phyloP scores from a whole-genome alignment of 1,140 invertebrate genomes.

The Zaprionus taronus region DNA sequence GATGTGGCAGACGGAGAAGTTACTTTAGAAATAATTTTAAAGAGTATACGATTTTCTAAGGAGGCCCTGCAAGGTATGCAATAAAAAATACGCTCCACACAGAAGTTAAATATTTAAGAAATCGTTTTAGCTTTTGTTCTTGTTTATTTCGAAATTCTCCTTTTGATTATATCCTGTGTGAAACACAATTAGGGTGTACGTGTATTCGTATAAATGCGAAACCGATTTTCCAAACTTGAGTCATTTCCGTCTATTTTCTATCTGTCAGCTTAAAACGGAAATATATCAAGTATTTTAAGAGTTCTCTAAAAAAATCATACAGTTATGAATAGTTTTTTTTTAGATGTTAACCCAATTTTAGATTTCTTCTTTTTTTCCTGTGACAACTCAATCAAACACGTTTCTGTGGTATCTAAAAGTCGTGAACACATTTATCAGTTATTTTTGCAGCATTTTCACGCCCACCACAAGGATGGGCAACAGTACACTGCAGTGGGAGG shows the following conservation, averaged over 20 bases:
- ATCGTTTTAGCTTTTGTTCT: too few species aligned
- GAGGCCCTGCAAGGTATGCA: too few species aligned
- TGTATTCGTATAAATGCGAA: background rate
- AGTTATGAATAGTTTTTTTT: background rate
- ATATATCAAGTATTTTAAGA: background rate
- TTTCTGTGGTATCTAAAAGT: background rate
- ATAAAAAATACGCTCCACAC: too few species aligned
- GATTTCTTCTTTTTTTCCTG: too few species aligned
- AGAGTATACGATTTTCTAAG: too few species aligned
- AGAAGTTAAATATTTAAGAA: too few species aligned
- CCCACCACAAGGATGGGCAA: slow-evolving; percentile 10
- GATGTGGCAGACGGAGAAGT: too few species aligned
- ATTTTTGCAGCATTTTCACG: background rate
- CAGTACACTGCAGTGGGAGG: slow-evolving; percentile 31
- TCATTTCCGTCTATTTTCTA: slow-evolving; percentile 1
- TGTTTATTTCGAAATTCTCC: slow-evolving; percentile 9
- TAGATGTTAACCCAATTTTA: background rate
- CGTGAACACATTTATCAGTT: background rate
- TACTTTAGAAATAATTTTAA: too few species aligned
- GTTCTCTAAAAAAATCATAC: too few species aligned
- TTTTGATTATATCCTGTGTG: background rate
- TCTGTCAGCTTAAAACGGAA: background rate
- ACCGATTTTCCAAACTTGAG: background rate
- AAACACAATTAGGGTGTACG: background rate
- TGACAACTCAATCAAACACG: background rate